A percentile compares a stretch with the other conserved stretches of the same genome.
Evolutionary conservation across 2,113 vertebrate species (phyloP).

Genomic region (Seriola dumerili): DNA sequence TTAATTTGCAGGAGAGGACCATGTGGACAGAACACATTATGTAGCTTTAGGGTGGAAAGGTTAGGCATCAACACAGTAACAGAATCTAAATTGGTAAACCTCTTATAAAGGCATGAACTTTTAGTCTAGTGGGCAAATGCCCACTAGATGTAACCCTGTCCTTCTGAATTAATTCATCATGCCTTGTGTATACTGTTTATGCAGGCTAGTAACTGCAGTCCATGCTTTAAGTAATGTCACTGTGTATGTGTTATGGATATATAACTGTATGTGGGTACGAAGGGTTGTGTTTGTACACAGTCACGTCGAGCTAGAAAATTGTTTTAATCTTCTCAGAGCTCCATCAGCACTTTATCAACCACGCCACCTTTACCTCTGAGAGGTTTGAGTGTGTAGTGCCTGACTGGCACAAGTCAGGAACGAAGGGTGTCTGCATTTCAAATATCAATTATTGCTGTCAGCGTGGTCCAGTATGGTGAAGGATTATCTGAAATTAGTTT

Average conservation of each 20-base stretch:
- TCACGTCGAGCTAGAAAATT: constrained; percentile 45
- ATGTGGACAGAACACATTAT: constrained; percentile 74
- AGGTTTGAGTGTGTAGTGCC: constrained; percentile 23
- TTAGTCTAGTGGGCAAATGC: constrained; percentile 43
- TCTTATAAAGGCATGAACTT: constrained; percentile 70
- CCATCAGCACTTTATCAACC: constrained; percentile 78
- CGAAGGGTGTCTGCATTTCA: constrained; percentile 70
- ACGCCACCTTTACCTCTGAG: constrained; percentile 53
- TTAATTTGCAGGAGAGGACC: constrained; percentile 59
- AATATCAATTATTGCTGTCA: constrained; percentile 76
- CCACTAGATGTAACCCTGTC: constrained; percentile 62
- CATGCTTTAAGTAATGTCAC: constrained; percentile 34
- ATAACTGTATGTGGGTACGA: constrained; percentile 6
- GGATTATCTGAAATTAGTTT: constrained; percentile 86
- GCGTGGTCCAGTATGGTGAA: constrained; percentile 66
- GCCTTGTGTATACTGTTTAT: constrained; percentile 42
- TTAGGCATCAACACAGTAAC: constrained; percentile 68
- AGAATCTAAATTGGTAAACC: constrained; percentile 75
- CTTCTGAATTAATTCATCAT: constrained; percentile 70
- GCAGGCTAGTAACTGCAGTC: constrained; percentile 17
- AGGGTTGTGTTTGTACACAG: constrained; percentile 19
- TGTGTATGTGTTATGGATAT: constrained; percentile 19
- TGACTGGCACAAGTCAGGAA: constrained; percentile 69
- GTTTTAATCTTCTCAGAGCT: constrained; percentile 74
- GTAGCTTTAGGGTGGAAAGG: constrained; percentile 70